These are phyloP conservation scores for Pasiphila rectangulata DNA, from an alignment of 2,888 invertebrate species.

Conservation along the genomic window DNA sequence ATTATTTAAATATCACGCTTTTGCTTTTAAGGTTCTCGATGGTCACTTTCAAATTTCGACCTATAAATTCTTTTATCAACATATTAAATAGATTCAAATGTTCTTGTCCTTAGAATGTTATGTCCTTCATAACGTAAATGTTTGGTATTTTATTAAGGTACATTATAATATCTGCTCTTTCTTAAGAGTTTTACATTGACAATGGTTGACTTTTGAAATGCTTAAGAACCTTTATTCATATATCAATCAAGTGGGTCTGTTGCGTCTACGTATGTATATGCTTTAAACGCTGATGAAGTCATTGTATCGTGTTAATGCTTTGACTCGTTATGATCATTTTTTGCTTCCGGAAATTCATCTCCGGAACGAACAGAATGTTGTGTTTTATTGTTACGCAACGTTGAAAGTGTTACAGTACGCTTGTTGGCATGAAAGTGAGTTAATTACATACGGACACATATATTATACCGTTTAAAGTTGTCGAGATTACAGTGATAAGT, in stretches of 20 bases:
- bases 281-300: conserved; percentile 18
- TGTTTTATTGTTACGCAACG: conserved; percentile 47
- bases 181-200: too few relatives aligned
- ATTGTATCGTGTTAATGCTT: conserved; percentile 13
- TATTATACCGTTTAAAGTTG: conserved; percentile 14
- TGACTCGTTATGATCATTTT: conserved; percentile 28
- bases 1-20: conserved; percentile 8
- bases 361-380: conserved; percentile 48
- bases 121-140: too few relatives aligned
- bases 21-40: not conserved
- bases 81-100: not conserved
- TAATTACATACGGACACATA: conserved; percentile 56
- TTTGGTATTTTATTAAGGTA: too few relatives aligned
- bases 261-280: not conserved
- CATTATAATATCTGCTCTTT: too few relatives aligned
- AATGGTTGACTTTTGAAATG: too few relatives aligned
- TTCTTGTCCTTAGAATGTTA: not conserved
- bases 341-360: conserved; percentile 43
- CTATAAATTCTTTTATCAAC: not conserved
- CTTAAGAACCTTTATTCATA: too few relatives aligned
- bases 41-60: not conserved
- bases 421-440: conserved; percentile 66
- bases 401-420: conserved; percentile 61
- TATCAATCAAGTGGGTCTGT: not conserved
- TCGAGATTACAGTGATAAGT: conserved; percentile 37